A percentile compares a stretch with the other conserved stretches of the same genome.
These are phyloP conservation scores for Centropristis striata DNA, from an alignment of 2,113 vertebrate genomes.

Conservation along the genomic window DNA sequence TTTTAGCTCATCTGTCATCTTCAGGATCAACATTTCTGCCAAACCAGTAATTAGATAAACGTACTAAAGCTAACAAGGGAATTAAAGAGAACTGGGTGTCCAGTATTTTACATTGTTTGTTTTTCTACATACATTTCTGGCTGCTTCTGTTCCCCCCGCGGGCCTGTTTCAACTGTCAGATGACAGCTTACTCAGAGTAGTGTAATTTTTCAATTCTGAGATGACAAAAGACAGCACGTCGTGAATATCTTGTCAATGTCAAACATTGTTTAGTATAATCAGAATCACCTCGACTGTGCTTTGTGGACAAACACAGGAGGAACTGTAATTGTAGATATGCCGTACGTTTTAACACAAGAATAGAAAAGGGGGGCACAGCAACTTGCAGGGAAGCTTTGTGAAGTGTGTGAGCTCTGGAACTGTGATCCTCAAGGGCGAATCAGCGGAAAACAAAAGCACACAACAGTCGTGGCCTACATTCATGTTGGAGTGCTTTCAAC, in stretches of 20 bases:
- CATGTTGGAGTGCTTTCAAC: conserved; percentile 81
- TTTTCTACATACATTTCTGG: conserved; percentile 17
- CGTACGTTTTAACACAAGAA: conserved; percentile 52
- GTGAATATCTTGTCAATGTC: conserved; percentile 68
- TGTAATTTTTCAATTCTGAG: conserved; percentile 41
- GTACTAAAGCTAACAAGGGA: conserved; percentile 32
- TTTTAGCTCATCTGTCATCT: conserved; percentile 44
- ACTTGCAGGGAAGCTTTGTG: conserved; percentile 76
- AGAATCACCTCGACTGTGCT: conserved; percentile 68
- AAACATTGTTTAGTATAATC: conserved; percentile 73
- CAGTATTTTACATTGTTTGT: conserved; percentile 30
- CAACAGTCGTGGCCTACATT: conserved; percentile 83
- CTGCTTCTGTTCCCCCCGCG: neutral
- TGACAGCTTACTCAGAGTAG: conserved; percentile 56
- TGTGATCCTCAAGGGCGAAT: conserved; percentile 85
- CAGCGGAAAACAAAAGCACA: conserved; percentile 79
- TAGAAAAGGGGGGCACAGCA: conserved; percentile 54
- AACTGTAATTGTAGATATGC: conserved; percentile 71
- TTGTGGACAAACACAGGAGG: conserved; percentile 72
- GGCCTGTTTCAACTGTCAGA: conserved; percentile 32
- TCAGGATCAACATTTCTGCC: conserved; percentile 36
- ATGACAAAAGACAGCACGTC: conserved; percentile 56
- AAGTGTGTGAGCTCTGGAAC: conserved; percentile 74
- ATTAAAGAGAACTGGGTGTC: conserved; percentile 45
- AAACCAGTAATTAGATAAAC: conserved; percentile 65